Conservation (phyloP, 64 coral and sea anemone genomes). For the Pachyseris speciosa region DNA sequence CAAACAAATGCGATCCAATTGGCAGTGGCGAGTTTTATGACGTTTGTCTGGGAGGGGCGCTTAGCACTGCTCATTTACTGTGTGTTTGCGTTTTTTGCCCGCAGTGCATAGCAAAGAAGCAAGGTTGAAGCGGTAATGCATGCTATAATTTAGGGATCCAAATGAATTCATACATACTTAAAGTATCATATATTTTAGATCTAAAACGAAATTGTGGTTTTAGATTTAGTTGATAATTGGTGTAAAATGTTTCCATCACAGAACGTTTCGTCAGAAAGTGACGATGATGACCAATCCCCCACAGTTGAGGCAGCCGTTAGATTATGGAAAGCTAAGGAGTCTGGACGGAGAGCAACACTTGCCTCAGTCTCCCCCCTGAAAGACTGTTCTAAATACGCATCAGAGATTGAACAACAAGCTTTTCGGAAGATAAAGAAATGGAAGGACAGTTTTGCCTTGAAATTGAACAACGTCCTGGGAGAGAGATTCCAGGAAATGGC, state of each 20-base stretch:
- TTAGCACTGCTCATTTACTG: no score
- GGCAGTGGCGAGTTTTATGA: no score
- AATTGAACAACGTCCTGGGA: constrained; percentile 62
- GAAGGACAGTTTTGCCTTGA: constrained; percentile 62
- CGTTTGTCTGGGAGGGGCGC: no score
- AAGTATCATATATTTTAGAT: no score
- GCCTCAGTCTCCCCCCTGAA: constrained; percentile 1
- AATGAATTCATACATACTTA: no score
- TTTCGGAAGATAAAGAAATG: constrained; percentile 73
- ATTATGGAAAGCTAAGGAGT: neutral
- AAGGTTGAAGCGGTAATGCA: no score
- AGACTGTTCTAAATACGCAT: constrained; percentile 70
- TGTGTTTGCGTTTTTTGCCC: no score
- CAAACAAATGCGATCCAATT: no score
- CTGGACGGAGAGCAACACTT: constrained; percentile 32
- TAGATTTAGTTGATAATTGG: no score
- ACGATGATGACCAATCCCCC: neutral
- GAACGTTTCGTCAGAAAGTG: neutral
- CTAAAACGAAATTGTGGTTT: no score
- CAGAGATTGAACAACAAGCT: constrained; percentile 73
- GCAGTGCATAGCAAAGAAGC: no score
- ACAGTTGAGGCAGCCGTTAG: constrained; percentile 23
- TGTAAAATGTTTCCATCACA: neutral
- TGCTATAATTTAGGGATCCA: no score
- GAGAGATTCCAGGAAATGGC: constrained; percentile 14